Evolutionary conservation across 2,888 invertebrate species (phyloP).

Genomic region (Phortica okadai): DNA sequence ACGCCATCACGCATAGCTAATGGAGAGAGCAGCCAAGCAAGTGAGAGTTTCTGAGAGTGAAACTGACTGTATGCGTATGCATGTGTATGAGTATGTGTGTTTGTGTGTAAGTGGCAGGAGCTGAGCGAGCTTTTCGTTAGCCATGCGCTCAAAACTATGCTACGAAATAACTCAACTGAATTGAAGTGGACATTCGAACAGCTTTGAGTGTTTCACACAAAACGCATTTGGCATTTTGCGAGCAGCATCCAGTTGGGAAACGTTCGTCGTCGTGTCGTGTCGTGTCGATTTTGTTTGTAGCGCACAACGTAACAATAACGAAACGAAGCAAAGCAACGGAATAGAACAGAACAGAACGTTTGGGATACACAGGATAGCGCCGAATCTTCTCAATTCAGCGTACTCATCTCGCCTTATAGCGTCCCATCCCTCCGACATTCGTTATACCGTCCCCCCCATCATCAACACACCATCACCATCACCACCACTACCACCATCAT

Average conservation of each 20-base stretch:
- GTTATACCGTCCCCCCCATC: too few relatives aligned
- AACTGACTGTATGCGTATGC: neutral
- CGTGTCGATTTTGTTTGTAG: neutral
- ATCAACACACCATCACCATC: neutral
- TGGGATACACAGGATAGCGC: conserved; percentile 5
- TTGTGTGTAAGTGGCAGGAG: neutral
- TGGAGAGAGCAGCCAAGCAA: neutral
- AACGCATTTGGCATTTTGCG: conserved; percentile 44
- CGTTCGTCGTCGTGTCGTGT: conserved; percentile 50
- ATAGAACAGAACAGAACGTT: neutral
- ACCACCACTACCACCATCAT: neutral
- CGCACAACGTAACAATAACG: neutral
- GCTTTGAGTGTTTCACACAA: conserved; percentile 38
- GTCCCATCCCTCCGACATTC: neutral
- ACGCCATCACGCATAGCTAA: neutral
- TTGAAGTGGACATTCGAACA: conserved; percentile 29
- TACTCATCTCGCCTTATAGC: conserved; percentile 4
- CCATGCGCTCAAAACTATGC: conserved; percentile 31
- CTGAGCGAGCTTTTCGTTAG: conserved; percentile 28
- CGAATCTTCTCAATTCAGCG: neutral
- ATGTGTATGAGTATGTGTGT: conserved; percentile 11
- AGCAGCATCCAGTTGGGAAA: conserved; percentile 75
- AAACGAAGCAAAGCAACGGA: neutral
- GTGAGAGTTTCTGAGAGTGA: neutral
- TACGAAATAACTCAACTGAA: conserved; percentile 22